Conservation (phyloP, 2,888 invertebrate genomes). For the Mongoloraphidia duomilia region DNA sequence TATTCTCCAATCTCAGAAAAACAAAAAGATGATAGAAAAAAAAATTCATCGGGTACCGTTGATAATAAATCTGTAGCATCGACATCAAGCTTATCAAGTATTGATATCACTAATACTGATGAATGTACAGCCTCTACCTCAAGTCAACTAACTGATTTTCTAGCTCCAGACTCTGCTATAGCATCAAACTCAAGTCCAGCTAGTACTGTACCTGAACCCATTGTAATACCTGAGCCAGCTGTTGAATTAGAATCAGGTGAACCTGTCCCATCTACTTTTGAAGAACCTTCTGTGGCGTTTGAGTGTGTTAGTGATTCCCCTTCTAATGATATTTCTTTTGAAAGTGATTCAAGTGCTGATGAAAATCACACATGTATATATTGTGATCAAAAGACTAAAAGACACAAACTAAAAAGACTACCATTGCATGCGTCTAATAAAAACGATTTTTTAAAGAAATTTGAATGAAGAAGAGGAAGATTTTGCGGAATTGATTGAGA, state of each 20-base stretch:
- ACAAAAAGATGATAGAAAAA: constrained; percentile 4
- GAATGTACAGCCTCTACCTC: constrained; percentile 7
- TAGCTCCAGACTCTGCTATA: constrained; percentile 5
- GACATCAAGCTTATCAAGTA: constrained; percentile 10
- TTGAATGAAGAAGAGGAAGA: neutral
- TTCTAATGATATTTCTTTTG: constrained; percentile 5
- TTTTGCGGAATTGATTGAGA: too few relatives aligned
- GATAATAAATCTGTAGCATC: constrained; percentile 6
- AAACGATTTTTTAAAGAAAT: constrained; percentile 7
- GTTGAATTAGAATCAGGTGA: constrained; percentile 1
- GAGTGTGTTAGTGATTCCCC: neutral
- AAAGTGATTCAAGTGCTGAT: constrained; percentile 6
- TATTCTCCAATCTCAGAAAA: constrained; percentile 8
- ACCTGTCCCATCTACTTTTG: neutral
- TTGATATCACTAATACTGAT: constrained; percentile 8
- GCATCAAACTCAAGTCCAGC: constrained; percentile 8
- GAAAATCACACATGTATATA: constrained; percentile 9
- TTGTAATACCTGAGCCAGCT: constrained; percentile 1
- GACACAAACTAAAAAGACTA: constrained; percentile 7
- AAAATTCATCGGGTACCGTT: constrained; percentile 5
- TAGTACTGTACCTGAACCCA: constrained; percentile 8
- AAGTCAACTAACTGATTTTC: constrained; percentile 7
- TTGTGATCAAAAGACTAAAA: constrained; percentile 12
- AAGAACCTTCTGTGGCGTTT: constrained; percentile 1
- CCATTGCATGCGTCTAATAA: constrained; percentile 8